phyloP scores from a whole-genome alignment of 30 jellyfish, hydroid and myxozoan species.

The Hydra vulgaris region DNA sequence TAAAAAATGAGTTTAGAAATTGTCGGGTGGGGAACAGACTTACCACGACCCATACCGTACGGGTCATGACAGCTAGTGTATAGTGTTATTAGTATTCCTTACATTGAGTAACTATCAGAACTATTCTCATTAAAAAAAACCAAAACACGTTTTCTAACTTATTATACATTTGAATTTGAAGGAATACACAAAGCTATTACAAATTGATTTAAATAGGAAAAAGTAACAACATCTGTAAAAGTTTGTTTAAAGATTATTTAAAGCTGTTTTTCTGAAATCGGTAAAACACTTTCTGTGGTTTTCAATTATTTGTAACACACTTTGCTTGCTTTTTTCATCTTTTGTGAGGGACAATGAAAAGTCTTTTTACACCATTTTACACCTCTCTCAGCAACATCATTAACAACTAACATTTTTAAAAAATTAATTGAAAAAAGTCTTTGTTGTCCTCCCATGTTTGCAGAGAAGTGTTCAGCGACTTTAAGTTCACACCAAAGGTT shows the following conservation, averaged over 20 bases:
- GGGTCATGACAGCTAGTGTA: too few relatives aligned
- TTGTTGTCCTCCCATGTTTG: not conserved
- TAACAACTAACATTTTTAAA: not conserved
- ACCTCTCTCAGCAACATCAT: not conserved
- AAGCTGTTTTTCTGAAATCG: not conserved
- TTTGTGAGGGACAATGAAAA: not conserved
- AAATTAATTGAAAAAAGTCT: not conserved
- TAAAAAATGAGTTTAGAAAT: too few relatives aligned
- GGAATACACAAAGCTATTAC: not conserved
- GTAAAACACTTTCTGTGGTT: not conserved
- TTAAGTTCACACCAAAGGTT: not conserved
- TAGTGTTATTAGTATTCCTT: too few relatives aligned
- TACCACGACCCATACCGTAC: too few relatives aligned
- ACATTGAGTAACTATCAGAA: too few relatives aligned
- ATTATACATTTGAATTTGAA: not conserved
- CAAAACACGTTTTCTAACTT: too few relatives aligned
- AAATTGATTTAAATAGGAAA: not conserved
- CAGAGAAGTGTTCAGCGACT: not conserved
- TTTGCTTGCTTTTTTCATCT: not conserved
- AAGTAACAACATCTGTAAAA: not conserved
- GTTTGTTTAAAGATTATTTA: not conserved
- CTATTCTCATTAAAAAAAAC: not conserved
- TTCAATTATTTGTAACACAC: not conserved
- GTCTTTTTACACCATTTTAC: not conserved
- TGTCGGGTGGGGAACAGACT: too few relatives aligned